Conservation (phyloP, 2,113 vertebrate genomes). For the Caracal caracal region DNA sequence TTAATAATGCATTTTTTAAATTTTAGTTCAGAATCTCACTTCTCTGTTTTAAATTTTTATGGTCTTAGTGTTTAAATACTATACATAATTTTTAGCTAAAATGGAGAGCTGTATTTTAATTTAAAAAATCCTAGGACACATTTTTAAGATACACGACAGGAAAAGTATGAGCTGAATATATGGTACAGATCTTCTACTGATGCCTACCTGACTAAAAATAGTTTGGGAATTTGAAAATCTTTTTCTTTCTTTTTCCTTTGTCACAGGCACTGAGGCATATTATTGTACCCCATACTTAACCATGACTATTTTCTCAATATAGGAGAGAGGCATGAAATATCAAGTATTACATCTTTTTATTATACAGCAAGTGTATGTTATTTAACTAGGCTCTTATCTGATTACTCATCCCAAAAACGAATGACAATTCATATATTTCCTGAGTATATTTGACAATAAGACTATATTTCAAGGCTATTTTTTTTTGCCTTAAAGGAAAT, state of each 20-base stretch:
- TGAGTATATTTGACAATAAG: background rate
- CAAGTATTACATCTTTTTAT: background rate
- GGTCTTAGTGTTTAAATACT: background rate
- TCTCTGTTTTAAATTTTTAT: background rate
- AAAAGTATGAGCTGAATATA: background rate
- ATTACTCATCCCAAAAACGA: background rate
- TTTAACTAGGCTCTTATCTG: background rate
- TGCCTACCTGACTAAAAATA: background rate
- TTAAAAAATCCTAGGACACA: background rate
- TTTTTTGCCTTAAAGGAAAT: slow-evolving; percentile 68
- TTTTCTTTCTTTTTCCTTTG: too few species aligned
- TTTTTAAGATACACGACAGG: background rate
- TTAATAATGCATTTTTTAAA: background rate
- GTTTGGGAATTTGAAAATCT: background rate
- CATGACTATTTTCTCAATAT: background rate
- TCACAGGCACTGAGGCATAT: background rate
- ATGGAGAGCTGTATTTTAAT: background rate
- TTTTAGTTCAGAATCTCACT: background rate
- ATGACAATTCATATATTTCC: background rate
- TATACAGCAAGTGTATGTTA: background rate
- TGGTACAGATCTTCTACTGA: background rate
- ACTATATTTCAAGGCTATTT: background rate
- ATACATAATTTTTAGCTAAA: background rate
- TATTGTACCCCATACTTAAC: background rate
- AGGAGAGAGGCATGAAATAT: background rate